Evolutionary conservation across 2,113 vertebrate species (phyloP).

Genomic region (Zosterops japonicus): DNA sequence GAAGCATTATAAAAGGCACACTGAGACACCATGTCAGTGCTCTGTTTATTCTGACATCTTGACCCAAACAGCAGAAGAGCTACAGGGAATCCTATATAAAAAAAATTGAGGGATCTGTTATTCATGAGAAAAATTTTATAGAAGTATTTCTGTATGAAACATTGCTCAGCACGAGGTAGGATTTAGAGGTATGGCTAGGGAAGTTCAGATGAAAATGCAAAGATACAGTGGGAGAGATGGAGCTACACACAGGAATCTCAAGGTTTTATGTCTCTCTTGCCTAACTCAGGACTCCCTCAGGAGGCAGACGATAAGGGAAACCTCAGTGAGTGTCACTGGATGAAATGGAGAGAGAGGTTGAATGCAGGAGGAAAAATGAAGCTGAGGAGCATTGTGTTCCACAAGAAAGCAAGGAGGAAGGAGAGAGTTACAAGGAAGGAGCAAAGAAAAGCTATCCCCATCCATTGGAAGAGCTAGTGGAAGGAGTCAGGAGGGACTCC

Average conservation of each 20-base stretch:
- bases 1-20: background rate
- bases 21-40: background rate
- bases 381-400: background rate
- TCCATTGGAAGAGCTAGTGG: background rate
- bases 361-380: background rate
- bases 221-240: background rate
- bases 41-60: constrained; percentile 27
- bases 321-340: background rate
- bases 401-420: background rate
- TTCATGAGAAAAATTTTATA: background rate
- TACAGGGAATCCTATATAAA: constrained; percentile 8
- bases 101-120: constrained; percentile 22
- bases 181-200: background rate
- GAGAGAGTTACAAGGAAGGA: background rate
- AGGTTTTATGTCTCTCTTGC: background rate
- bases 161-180: background rate
- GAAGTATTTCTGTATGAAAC: background rate
- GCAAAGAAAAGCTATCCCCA: background rate
- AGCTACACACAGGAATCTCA: background rate
- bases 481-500: background rate
- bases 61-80: background rate
- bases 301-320: accelerated
- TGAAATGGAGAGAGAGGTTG: background rate
- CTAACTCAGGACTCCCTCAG: background rate
- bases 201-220: background rate